phyloP scores from a whole-genome alignment of 2,113 vertebrate species.

The Erpornis zantholeuca region DNA sequence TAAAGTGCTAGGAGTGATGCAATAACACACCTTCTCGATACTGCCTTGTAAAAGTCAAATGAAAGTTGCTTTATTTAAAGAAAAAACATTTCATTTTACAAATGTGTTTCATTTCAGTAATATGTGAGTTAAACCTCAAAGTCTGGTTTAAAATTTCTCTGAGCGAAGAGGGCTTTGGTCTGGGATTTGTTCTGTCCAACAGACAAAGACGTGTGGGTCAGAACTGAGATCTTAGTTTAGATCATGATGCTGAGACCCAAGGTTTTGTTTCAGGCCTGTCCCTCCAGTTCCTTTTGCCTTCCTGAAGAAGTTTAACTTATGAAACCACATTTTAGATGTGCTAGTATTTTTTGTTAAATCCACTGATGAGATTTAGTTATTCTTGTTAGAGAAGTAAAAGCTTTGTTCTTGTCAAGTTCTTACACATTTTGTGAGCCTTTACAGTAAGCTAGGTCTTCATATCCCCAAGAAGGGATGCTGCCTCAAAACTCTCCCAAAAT shows the following conservation, averaged over 20 bases:
- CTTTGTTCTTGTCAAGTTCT: neutral
- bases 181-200: neutral
- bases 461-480: neutral
- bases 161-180: neutral
- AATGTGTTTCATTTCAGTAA: neutral
- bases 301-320: neutral
- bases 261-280: neutral
- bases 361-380: neutral
- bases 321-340: neutral
- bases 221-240: neutral
- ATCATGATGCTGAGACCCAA: neutral
- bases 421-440: neutral
- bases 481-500: neutral
- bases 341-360: neutral
- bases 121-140: neutral
- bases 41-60: neutral
- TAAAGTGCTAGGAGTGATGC: conserved; percentile 11
- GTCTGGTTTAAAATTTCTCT: neutral
- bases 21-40: neutral
- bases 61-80: neutral
- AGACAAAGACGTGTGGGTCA: neutral
- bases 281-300: neutral
- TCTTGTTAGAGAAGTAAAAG: neutral
- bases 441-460: neutral
- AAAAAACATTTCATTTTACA: neutral